These are phyloP conservation scores for Chelonoidis abingdonii DNA, from an alignment of 2,113 vertebrate genomes.

Conservation along the genomic window DNA sequence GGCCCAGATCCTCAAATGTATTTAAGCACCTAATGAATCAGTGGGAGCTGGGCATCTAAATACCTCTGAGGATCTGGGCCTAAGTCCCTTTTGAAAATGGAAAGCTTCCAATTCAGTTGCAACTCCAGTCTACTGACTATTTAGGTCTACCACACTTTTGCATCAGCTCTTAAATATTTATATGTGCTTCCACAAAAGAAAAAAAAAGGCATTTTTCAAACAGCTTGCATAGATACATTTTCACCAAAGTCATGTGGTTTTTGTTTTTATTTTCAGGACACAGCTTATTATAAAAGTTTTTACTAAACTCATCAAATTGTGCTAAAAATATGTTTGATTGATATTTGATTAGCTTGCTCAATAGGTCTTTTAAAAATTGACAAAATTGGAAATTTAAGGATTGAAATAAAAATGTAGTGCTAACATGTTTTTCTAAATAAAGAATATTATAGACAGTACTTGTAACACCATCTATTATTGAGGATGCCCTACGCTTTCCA, in stretches of 20 bases:
- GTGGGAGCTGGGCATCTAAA: neutral
- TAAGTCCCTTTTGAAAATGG: neutral
- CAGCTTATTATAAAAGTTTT: neutral
- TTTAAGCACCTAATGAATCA: neutral
- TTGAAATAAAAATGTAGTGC: neutral
- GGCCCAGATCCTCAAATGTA: neutral
- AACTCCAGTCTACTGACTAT: neutral
- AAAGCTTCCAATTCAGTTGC: neutral
- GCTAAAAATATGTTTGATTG: neutral
- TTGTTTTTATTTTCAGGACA: neutral
- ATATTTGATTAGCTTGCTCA: neutral
- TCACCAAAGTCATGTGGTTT: neutral
- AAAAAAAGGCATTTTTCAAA: neutral
- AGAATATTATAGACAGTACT: neutral
- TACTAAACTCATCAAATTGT: neutral
- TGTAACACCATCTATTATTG: neutral
- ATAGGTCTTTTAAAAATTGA: neutral
- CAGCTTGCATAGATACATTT: neutral
- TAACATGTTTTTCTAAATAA: neutral
- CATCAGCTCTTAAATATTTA: neutral
- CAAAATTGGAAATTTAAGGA: neutral
- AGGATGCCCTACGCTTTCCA: neutral
- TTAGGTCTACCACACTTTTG: neutral
- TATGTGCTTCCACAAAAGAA: neutral
- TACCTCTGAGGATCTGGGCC: neutral